A percentile compares a stretch with the other conserved stretches of the same genome.
Conservation (phyloP, 2,113 vertebrate species). For the Ellobius talpinus region DNA sequence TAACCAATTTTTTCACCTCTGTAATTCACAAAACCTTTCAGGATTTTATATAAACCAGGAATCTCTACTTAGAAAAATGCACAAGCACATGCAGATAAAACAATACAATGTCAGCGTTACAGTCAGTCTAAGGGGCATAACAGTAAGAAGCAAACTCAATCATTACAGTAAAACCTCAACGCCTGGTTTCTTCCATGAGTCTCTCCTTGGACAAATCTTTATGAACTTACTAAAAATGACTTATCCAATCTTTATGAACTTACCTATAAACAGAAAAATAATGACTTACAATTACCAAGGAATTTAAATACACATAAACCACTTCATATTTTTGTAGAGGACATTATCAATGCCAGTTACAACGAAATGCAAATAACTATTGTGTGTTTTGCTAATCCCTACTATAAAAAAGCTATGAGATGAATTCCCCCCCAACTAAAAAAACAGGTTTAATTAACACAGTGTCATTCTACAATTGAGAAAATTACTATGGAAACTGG, state of each 20-base stretch:
- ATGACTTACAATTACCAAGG: background rate
- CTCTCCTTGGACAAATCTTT: background rate
- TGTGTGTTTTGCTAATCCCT: background rate
- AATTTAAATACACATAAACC: background rate
- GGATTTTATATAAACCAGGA: background rate
- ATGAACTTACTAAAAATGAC: background rate
- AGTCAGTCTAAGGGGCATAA: background rate
- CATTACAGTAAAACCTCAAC: background rate
- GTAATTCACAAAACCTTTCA: background rate
- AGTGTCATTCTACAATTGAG: background rate
- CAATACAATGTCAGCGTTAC: background rate
- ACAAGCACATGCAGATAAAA: background rate
- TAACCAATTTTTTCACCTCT: background rate
- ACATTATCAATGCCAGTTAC: background rate
- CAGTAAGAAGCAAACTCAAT: background rate
- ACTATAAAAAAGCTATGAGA: background rate
- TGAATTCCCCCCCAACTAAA: background rate
- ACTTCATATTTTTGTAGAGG: background rate
- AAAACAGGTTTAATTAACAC: background rate
- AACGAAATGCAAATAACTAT: background rate
- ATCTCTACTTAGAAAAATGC: background rate
- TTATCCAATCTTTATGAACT: background rate
- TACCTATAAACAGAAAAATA: background rate
- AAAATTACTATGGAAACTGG: background rate
- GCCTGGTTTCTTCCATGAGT: background rate